Evolutionary conservation across 1,140 invertebrate species (phyloP).

Genomic region (Alviniconcha marisindica): DNA sequence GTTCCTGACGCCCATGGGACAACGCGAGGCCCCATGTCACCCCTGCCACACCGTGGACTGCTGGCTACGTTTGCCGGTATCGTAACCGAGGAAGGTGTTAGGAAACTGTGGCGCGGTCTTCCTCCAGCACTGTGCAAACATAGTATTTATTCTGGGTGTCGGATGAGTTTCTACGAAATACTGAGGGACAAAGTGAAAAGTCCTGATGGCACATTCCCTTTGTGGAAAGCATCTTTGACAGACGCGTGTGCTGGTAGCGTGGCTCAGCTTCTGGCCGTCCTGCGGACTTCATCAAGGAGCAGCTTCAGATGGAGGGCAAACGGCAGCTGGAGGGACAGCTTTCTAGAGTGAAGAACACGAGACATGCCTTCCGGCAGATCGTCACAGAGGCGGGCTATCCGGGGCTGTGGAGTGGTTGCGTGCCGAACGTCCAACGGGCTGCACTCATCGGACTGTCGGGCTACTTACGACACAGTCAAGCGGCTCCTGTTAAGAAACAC

Average conservation of each 20-base stretch:
- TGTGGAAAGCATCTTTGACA: conserved; percentile 83
- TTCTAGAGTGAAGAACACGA: conserved; percentile 84
- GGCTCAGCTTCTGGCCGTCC: conserved; percentile 92
- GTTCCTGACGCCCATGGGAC: no score
- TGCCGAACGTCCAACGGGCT: conserved; percentile 90
- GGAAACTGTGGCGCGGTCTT: no score
- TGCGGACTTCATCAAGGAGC: conserved; percentile 94
- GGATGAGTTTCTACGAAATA: no score
- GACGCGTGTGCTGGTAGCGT: conserved; percentile 88
- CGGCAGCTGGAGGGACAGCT: conserved; percentile 85
- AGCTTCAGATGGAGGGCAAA: conserved; percentile 94
- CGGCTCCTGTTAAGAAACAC: conserved; percentile 86
- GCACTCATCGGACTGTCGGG: conserved; percentile 86
- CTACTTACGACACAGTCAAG: conserved; percentile 94
- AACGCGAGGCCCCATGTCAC: no score
- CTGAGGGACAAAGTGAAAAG: no score
- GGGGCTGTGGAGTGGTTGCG: conserved; percentile 93
- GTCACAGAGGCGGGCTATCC: conserved; percentile 84
- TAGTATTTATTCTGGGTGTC: no score
- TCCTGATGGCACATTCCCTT: no score
- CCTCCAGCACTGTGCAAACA: no score
- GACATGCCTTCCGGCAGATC: conserved; percentile 87
- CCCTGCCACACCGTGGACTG: no score
- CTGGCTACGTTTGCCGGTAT: no score
- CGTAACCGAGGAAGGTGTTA: no score